Evolutionary conservation across 2,888 invertebrate species (phyloP).

Genomic region (Plagodis pulveraria): DNA sequence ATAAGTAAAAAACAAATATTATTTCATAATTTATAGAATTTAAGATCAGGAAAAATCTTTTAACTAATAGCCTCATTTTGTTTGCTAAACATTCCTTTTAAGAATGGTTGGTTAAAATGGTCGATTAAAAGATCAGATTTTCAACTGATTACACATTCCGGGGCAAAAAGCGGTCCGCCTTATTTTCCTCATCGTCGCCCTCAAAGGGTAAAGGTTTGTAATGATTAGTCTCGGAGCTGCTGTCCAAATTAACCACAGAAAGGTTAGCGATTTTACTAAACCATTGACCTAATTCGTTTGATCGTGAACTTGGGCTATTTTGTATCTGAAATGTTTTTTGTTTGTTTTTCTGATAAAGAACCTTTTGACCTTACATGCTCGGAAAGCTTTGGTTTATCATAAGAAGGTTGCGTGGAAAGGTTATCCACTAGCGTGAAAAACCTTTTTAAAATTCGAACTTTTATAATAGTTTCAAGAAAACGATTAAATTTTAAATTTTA

Average conservation of each 20-base stretch:
- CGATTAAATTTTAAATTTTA: too few species aligned
- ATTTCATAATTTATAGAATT: too few species aligned
- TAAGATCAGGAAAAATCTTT: too few species aligned
- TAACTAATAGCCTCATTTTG: neutral
- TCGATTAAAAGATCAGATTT: conserved; percentile 29
- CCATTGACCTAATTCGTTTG: conserved; percentile 2
- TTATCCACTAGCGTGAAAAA: too few species aligned
- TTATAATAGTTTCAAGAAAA: too few species aligned
- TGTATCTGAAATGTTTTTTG: too few species aligned
- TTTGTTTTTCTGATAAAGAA: too few species aligned
- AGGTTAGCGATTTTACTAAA: conserved; percentile 4
- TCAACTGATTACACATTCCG: conserved; percentile 28
- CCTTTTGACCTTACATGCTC: too few species aligned
- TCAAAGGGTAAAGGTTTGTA: conserved; percentile 20
- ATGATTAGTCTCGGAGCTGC: conserved; percentile 12
- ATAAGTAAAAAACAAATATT: too few species aligned
- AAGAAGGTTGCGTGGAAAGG: too few species aligned
- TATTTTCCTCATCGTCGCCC: conserved; percentile 21
- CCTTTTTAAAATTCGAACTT: too few species aligned
- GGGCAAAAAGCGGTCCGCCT: conserved; percentile 18
- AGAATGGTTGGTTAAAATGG: conserved; percentile 10
- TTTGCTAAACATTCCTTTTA: conserved; percentile 9
- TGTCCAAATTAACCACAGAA: conserved; percentile 6
- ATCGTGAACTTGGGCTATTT: neutral
- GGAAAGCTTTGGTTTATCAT: too few species aligned